A percentile compares a stretch with the other conserved stretches of the same genome.
These are phyloP conservation scores for Calameuta idolon DNA, from an alignment of 2,888 invertebrate genomes.

Conservation along the genomic window DNA sequence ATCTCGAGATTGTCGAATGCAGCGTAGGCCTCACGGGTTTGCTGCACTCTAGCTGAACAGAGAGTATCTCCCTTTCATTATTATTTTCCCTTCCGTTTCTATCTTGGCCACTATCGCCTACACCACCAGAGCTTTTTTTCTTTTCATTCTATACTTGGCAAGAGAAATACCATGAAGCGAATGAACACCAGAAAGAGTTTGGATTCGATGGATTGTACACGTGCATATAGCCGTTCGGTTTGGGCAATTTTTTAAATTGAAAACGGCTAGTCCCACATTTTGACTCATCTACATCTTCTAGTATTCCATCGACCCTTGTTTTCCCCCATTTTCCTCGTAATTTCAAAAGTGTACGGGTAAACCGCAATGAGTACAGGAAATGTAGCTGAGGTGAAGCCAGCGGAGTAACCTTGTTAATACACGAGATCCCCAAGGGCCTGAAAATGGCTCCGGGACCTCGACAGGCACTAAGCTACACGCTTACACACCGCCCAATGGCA, in stretches of 20 bases:
- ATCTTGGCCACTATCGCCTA: background rate
- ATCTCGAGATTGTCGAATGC: background rate
- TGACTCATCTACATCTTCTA: background rate
- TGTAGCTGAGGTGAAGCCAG: background rate
- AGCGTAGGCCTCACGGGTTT: background rate
- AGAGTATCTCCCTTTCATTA: background rate
- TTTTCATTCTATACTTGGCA: background rate
- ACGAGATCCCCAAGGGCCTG: background rate
- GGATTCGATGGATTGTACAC: background rate
- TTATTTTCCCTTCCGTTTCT: background rate
- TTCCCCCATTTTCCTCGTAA: background rate
- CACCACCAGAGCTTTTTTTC: background rate
- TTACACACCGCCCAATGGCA: background rate
- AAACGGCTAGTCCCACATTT: background rate
- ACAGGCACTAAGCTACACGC: background rate
- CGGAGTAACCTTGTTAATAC: background rate
- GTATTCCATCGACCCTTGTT: background rate
- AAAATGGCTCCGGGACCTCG: background rate
- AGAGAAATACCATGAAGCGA: background rate
- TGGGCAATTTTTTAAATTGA: background rate
- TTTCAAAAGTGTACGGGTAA: background rate
- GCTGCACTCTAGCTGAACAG: background rate
- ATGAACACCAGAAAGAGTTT: background rate
- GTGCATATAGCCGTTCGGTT: background rate
- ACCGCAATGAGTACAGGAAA: background rate